Base-by-base conservation (phyloP, 2,797 vertebrate species). In the Falco berigora region DNA sequence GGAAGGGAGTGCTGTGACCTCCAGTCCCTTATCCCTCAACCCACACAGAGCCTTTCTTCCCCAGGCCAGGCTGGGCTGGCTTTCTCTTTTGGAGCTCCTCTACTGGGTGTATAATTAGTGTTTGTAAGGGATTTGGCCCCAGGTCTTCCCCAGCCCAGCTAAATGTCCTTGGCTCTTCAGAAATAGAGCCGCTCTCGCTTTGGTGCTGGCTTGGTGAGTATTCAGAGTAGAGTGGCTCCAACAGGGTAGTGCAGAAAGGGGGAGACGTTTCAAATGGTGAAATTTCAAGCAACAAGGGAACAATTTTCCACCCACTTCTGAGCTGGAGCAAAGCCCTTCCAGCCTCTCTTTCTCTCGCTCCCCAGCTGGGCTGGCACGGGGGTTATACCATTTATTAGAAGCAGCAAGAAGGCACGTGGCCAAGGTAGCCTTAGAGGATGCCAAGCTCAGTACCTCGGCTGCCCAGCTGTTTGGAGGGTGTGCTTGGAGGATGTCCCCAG, bases 291-390 rank as follows among this genome's bases (percentile, higher is more conserved):
- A 92, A 95, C 96, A 92, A 95, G 96, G 85, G 87, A 88, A 38
- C 89, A 85, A 91, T 96, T 96, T 97, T 96, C 96, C 92, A 91
- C 96, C 94, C 95, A 94, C 95, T 95, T 97, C 59, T 92, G 75
- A 96, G 96, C 95, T 97, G 96, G 95, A 97, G 94, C 56, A 0
- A 44, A 96, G 95, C 96, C 94, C 67, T 96, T 36, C 84, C 90
- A 47, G 50, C 30, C 77, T 87, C 88, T 84, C 80, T 96, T 91
- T 96, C 87, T 94, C 78, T 90, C 0, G 2, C 74, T 90, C 59
- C 86, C 94, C 94, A 96, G 94, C 94, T 95, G 90, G 95, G 94
- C 92, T 93, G 95, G 95, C 94, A 96, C 47, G 4, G 14, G 63
- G 91, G 44, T 81, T 25, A 74, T 92, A 91, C 85, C 73, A 69